phyloP scores from a whole-genome alignment of 2,888 invertebrate genomes.

The Cybosia mesomella region DNA sequence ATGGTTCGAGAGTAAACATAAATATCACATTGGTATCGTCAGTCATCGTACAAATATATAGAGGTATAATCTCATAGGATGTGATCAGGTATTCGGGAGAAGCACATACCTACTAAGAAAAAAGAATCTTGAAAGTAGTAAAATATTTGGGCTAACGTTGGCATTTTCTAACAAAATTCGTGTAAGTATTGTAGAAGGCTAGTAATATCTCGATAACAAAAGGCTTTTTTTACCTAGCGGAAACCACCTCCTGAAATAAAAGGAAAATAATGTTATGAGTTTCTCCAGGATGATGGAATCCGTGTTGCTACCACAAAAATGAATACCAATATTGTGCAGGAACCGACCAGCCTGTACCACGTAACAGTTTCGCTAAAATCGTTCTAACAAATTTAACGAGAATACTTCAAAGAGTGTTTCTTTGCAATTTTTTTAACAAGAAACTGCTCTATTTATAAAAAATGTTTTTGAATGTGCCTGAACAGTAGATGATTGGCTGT shows the following conservation, averaged over 20 bases:
- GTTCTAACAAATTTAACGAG: not conserved
- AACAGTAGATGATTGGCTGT: too few relatives aligned
- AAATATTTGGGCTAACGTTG: not conserved
- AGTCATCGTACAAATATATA: too few relatives aligned
- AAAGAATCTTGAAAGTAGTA: not conserved
- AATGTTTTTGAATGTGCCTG: too few relatives aligned
- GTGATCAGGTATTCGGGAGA: not conserved
- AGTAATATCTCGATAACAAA: not conserved
- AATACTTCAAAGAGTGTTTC: too few relatives aligned
- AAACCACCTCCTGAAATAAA: too few relatives aligned
- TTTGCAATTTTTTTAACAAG: too few relatives aligned
- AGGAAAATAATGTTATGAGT: not conserved
- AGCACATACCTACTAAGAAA: too few relatives aligned
- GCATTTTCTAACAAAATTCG: not conserved
- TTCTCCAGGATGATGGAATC: constrained; percentile 1
- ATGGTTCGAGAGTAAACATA: too few relatives aligned
- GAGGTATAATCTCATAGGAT: too few relatives aligned
- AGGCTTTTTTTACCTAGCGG: not conserved
- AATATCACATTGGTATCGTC: too few relatives aligned
- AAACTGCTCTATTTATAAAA: too few relatives aligned
- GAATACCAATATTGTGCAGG: not conserved
- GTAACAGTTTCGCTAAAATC: not conserved
- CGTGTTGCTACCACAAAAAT: not conserved
- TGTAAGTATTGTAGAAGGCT: not conserved
- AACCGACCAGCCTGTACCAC: not conserved